Conservation (phyloP, 1,140 invertebrate genomes). For the Dreissena polymorpha region DNA sequence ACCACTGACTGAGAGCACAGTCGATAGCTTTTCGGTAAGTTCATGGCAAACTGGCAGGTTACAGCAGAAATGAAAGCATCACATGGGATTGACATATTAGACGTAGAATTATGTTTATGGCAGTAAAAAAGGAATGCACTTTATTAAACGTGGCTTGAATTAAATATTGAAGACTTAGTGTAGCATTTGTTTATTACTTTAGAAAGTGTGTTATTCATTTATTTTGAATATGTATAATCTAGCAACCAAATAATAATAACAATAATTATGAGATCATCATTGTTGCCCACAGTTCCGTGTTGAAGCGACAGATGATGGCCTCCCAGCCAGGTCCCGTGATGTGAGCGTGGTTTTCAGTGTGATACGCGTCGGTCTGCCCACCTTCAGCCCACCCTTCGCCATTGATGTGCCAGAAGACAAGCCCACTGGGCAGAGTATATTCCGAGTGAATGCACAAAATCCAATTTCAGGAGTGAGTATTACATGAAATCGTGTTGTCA, state of each 20-base stretch:
- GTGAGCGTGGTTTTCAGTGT: constrained; percentile 13
- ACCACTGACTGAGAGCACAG: constrained; percentile 51
- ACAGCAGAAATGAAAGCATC: neutral
- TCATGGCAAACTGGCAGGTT: neutral
- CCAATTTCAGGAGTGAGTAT: constrained; percentile 47
- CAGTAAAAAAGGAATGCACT: too few relatives aligned
- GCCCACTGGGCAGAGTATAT: neutral
- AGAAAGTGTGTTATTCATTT: neutral
- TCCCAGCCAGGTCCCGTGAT: neutral
- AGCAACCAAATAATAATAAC: neutral
- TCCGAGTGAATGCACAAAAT: constrained; percentile 20
- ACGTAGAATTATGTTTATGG: too few relatives aligned
- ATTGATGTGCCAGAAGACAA: constrained; percentile 12
- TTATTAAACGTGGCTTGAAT: neutral
- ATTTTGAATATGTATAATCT: neutral
- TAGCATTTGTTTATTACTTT: neutral
- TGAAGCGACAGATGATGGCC: constrained; percentile 35
- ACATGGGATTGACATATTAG: too few relatives aligned
- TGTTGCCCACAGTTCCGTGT: constrained; percentile 30
- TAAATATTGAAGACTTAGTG: neutral
- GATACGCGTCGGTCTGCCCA: constrained; percentile 16
- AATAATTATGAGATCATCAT: neutral
- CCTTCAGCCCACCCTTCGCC: constrained; percentile 14
- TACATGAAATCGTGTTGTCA: neutral
- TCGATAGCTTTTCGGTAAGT: constrained; percentile 24